These are phyloP conservation scores for Pararge aegeria DNA, from an alignment of 1,140 invertebrate species.

Conservation along the genomic window DNA sequence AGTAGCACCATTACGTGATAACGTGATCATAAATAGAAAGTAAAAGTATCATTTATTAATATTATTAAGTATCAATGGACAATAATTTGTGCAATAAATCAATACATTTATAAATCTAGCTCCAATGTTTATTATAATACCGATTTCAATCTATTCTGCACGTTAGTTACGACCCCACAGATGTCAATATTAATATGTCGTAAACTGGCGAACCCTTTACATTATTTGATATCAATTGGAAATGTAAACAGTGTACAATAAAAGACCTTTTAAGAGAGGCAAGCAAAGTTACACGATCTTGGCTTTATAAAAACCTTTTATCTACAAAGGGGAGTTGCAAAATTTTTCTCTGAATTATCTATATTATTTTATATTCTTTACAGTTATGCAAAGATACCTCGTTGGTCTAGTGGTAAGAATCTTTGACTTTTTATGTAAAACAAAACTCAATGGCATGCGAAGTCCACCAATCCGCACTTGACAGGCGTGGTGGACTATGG, in stretches of 20 bases:
- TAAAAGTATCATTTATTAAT: neutral
- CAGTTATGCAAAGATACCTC: too few relatives aligned
- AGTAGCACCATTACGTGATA: too few relatives aligned
- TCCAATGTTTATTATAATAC: constrained; percentile 2
- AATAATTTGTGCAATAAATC: constrained; percentile 25
- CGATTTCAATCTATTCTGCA: constrained; percentile 9
- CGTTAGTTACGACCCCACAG: constrained; percentile 42
- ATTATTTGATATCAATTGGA: constrained; percentile 7
- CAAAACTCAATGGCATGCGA: too few relatives aligned
- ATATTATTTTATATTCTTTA: too few relatives aligned
- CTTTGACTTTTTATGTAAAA: too few relatives aligned
- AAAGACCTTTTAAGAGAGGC: constrained; percentile 3
- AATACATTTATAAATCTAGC: constrained; percentile 29
- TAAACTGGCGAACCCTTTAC: constrained; percentile 32
- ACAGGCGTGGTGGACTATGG: too few relatives aligned
- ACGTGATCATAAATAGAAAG: too few relatives aligned
- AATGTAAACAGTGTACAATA: constrained; percentile 3
- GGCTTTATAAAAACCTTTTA: neutral
- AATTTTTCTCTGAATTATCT: too few relatives aligned
- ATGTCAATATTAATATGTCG: constrained; percentile 33
- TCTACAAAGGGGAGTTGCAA: neutral
- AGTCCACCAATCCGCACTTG: too few relatives aligned
- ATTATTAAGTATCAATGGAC: neutral
- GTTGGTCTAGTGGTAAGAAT: too few relatives aligned
- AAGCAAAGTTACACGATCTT: constrained; percentile 2